phyloP scores from a whole-genome alignment of 1,140 invertebrate genomes.

The roundworm (Caenorhabditis elegans) region DNA sequence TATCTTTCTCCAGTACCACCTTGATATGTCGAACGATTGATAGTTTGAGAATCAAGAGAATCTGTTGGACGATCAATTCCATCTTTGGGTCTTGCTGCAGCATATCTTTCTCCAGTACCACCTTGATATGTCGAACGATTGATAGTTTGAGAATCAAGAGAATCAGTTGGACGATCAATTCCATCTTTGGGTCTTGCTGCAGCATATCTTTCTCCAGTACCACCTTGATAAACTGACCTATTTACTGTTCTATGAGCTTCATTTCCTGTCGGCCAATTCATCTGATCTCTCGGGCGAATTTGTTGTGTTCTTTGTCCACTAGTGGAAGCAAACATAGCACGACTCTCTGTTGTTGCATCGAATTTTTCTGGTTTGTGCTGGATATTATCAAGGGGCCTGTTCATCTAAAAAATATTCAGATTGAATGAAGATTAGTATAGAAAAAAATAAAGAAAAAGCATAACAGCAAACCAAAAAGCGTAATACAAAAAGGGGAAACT shows the following conservation, averaged over 20 bases:
- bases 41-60: not conserved
- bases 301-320: not conserved
- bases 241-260: not conserved
- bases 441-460: not conserved
- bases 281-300: not conserved
- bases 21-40: not conserved
- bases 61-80: not conserved
- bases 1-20: not conserved
- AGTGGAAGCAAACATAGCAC: not conserved
- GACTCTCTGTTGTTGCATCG: not conserved
- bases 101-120: not conserved
- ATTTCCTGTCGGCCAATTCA: not conserved
- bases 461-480: not conserved
- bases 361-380: constrained; percentile 3
- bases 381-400: not conserved
- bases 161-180: not conserved
- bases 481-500: not conserved
- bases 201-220: not conserved
- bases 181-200: not conserved
- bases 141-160: not conserved
- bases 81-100: not conserved
- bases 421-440: no score
- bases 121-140: not conserved
- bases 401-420: not conserved
- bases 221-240: not conserved